Evolutionary conservation across 2,888 invertebrate species (phyloP), one percentile per base, ranked within the genome.

Genomic region (Andrena dorsata): DNA sequence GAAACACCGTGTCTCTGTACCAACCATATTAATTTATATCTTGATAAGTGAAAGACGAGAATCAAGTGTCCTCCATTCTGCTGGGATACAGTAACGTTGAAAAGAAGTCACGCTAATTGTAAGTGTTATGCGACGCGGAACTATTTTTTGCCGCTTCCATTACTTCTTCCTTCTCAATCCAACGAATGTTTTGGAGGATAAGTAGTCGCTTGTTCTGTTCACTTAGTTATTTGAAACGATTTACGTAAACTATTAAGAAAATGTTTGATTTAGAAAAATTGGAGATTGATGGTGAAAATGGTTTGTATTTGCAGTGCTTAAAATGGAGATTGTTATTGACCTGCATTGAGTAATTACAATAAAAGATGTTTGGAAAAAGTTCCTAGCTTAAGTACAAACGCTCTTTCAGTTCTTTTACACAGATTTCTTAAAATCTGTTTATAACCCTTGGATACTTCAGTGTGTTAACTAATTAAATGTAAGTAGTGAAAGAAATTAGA

Each of bases 1-100:
- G 61, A 84, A 63, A 86, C 61, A 72, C 28, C 41, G 58, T 80
- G 71, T 49, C 71, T 80, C 23, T 69, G 47, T 58, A 32, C 49
- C 23, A 26, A 66, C 56, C 70, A 61, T 28, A 28, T 41, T 41
- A 41, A 41, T 64, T 32, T 35, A 53, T 32, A 28, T 64, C 16
- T 65, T n/a, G 28, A 72, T 58, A 75, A 47, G 20, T 28, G 51
- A 70, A 49, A 13, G 2, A 75, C 30, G 26, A 51, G 26, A 60
- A 69, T 26, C 10, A 35, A 6, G 20, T n/a, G 13, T 41, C 49
- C 60, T 41, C 6, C 20, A 7, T 70, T 51, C 23, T 30, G 7
- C 5, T 20, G n/a, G 20, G 32, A 61, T 20, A 32, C 32, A 6
- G 10, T 20, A 32, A 2, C 20, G 30, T 58, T 58, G 58, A 28